Percentiles rank a stretch among this genome's conserved stretches.
These are phyloP conservation scores for Protophormia terraenovae DNA, from an alignment of 2,888 invertebrate genomes.

Conservation along the genomic window DNA sequence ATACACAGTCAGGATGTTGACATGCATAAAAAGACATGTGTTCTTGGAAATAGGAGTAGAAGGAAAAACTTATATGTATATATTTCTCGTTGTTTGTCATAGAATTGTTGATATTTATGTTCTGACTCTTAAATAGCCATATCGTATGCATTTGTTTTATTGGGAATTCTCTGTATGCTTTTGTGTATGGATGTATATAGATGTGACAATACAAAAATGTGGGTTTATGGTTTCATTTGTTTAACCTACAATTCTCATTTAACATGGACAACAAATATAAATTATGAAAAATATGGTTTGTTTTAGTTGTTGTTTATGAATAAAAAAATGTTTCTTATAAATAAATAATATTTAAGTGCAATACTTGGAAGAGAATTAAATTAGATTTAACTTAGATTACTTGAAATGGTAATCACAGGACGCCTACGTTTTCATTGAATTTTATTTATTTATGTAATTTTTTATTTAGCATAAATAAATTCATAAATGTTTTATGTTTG, in stretches of 20 bases:
- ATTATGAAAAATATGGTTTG: conserved; percentile 10
- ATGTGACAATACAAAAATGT: background rate
- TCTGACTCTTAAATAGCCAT: background rate
- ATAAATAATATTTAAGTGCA: background rate
- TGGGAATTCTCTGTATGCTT: too few species aligned
- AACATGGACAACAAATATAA: background rate
- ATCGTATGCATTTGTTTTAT: background rate
- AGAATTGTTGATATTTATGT: conserved; percentile 4
- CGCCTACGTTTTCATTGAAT: background rate
- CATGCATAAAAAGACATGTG: conserved; percentile 37
- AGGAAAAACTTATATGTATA: background rate
- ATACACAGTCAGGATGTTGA: conserved; percentile 34
- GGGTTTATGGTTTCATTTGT: conserved; percentile 5
- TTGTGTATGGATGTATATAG: too few species aligned
- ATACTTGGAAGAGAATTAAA: background rate
- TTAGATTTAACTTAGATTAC: background rate
- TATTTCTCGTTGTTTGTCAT: conserved; percentile 3
- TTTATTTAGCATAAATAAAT: too few species aligned
- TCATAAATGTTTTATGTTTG: too few species aligned
- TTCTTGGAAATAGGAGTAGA: conserved; percentile 28
- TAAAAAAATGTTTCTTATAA: background rate
- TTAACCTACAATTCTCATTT: conserved; percentile 45
- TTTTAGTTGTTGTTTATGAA: background rate
- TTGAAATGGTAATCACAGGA: background rate
- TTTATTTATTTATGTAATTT: too few species aligned